Conservation (phyloP, 2,888 invertebrate genomes). For the Ramazzottius varieornatus region DNA sequence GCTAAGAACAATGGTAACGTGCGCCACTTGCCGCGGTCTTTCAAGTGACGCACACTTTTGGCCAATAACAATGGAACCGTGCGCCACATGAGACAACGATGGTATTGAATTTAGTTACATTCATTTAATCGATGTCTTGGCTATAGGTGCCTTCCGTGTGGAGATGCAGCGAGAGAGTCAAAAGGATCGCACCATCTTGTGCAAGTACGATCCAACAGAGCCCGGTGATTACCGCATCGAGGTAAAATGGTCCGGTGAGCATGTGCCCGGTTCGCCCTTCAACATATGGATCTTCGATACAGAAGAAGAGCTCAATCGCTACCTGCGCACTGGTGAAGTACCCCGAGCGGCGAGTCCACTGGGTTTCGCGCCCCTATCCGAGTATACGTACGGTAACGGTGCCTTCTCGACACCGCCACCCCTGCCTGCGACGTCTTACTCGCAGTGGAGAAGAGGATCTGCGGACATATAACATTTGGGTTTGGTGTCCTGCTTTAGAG, state of each 20-base stretch:
- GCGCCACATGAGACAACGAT: background rate
- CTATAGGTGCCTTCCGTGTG: conserved; percentile 71
- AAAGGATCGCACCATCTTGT: conserved; percentile 86
- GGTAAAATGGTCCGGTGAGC: conserved; percentile 87
- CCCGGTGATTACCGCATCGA: conserved; percentile 94
- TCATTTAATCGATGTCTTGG: background rate
- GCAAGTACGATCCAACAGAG: conserved; percentile 93
- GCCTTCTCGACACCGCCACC: background rate
- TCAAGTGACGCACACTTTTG: no score
- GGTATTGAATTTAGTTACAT: background rate
- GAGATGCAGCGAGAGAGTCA: conserved; percentile 97
- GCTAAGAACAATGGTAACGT: background rate
- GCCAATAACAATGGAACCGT: background rate
- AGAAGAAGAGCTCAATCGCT: conserved; percentile 49
- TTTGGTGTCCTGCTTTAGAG: no score
- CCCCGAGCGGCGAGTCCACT: background rate
- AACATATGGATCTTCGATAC: conserved; percentile 97
- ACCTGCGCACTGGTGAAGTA: background rate
- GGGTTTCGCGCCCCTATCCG: background rate
- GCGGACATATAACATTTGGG: background rate
- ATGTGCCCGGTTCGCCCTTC: conserved; percentile 93
- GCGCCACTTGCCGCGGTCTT: no score
- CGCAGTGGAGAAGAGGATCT: background rate
- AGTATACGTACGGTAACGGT: background rate
- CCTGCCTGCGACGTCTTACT: background rate